Evolutionary conservation across 2,113 vertebrate species (phyloP).

Genomic region (Recurvirostra avosetta): DNA sequence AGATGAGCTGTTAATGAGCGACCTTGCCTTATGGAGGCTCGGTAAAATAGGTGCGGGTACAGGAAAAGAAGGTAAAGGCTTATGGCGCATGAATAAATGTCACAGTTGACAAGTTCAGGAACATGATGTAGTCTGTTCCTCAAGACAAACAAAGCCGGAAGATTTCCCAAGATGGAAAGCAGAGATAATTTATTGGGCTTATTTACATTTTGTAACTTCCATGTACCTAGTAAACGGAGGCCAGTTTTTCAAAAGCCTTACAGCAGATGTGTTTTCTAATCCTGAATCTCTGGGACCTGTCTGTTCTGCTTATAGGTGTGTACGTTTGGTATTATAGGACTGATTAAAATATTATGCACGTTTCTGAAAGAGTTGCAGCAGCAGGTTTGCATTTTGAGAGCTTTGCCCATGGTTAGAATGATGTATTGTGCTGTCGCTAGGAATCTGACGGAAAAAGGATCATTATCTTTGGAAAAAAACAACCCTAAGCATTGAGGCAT

Average conservation of each 20-base stretch:
- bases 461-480: neutral
- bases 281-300: neutral
- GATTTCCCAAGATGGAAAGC: neutral
- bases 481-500: neutral
- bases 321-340: neutral
- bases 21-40: neutral
- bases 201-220: neutral
- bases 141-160: neutral
- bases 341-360: neutral
- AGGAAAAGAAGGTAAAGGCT: neutral
- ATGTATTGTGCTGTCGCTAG: neutral
- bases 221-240: neutral
- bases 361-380: neutral
- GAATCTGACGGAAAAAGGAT: neutral
- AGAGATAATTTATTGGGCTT: neutral
- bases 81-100: fast-evolving
- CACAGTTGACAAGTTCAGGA: neutral
- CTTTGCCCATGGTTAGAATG: neutral
- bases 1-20: neutral
- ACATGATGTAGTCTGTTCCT: neutral
- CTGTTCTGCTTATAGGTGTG: neutral
- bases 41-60: neutral
- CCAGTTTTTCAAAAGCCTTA: neutral
- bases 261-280: neutral
- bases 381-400: slow-evolving; percentile 22